Base-by-base conservation (phyloP, 2,888 invertebrate species). In the Drosophila hamatofila region DNA sequence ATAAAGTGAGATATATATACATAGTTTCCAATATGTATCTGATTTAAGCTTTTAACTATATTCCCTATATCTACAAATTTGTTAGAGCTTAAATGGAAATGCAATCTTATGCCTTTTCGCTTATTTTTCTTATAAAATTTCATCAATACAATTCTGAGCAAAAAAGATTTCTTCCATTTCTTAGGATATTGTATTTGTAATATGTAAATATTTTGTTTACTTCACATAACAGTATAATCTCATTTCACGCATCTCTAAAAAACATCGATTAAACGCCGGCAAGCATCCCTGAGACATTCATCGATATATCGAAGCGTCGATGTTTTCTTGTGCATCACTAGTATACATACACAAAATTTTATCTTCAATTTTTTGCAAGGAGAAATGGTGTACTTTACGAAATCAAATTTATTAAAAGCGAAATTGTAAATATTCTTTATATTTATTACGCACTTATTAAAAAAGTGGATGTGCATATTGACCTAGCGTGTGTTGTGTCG, bases 381-480 rank as follows among this genome's bases (percentile, higher is more conserved):
- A 77, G 65, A 80, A 65, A 83, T 87, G 85, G 74, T 89, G 76
- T 78, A 66, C 48, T 67, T 80, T 60, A 56, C 66, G 59, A 88
- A 71, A 51, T 59, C 73, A 79, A 86, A 80, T 74, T 77, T 78
- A 61, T 69, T 83, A 39, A 78, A 73, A 83, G 72, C 64, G 72
- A 76, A 86, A 86, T 90, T 86, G 86, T 86, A 86, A 86, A 90
- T 86, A 86, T 90, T 81, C 65, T 77, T 89, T 81, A 64, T 87
- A 81, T 87, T 79, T 83, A 72, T 83, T 83, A 75, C 87, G 89
- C 81, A 81, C 84, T 83, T 75, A 78, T 89, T 78, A 52, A 83
- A 63, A 63, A 79, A 88, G 90, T 90, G 89, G 72, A 85, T 85
- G 89, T 90, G 81, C 89, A 85, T 78, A 78, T 78, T 71, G 68